Conservation (phyloP, 2,113 vertebrate species). For the Holacanthus passer region DNA sequence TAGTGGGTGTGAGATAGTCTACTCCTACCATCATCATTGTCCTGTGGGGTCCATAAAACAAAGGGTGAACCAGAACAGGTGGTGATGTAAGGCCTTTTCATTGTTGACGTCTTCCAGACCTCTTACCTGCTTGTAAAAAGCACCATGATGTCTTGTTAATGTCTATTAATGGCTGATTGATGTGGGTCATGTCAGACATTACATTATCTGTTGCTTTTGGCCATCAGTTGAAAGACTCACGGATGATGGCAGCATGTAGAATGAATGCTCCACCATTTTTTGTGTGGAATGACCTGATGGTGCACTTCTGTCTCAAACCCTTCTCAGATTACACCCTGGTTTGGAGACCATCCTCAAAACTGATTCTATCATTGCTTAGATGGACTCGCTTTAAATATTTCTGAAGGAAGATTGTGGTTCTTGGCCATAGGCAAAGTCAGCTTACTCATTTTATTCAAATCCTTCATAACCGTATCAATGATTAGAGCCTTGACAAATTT, state of each 20-base stretch:
- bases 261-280: neutral
- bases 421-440: neutral
- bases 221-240: slow-evolving; percentile 11
- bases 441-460: slow-evolving; percentile 7
- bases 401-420: neutral
- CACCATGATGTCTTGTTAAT: slow-evolving; percentile 24
- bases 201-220: slow-evolving; percentile 30
- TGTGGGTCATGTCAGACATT: slow-evolving; percentile 21
- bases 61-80: slow-evolving; percentile 18
- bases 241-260: neutral
- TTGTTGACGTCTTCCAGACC: slow-evolving; percentile 55
- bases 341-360: neutral
- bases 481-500: slow-evolving; percentile 10
- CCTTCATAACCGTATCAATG: neutral
- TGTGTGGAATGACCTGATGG: slow-evolving; percentile 10
- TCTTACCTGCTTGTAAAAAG: slow-evolving; percentile 58
- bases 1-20: slow-evolving; percentile 18
- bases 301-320: neutral
- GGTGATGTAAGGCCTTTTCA: slow-evolving; percentile 41
- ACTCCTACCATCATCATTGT: neutral
- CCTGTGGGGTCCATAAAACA: slow-evolving; percentile 53
- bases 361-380: neutral
- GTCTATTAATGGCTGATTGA: slow-evolving; percentile 44
- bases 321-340: neutral
- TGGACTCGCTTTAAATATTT: neutral